Base-by-base conservation (phyloP, 23 tunicate species). In the Trididemnum nubilum region DNA sequence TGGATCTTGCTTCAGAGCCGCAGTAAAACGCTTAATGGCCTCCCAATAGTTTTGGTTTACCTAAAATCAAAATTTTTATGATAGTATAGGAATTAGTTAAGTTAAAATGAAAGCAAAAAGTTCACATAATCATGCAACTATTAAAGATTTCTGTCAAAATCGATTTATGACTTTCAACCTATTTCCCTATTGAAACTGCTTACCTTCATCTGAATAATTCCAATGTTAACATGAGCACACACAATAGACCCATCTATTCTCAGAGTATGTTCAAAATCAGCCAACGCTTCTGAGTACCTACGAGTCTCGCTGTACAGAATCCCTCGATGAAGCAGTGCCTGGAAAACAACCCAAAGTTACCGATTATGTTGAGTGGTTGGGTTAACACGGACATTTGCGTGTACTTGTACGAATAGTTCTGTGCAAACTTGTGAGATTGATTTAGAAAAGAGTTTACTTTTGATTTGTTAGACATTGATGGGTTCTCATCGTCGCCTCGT, bases 291-390 rank as follows among this genome's bases (percentile, higher is more conserved):
- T 39, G 72, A 76, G 36, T 83, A 88, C 26, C 72, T 94, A 32
- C 83, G 80, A 57, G 83, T 33, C 66, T 93, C 98, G 38, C 85
- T 80, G 67, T 93, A 93, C 37, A 93, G 64, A 54, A 93, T 93
- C 1, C 92, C 98, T 19, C 98, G 89, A 66, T 93, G 98, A 1
- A 93, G 86, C 31, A 93, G 36, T 4, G 98, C 92, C 98, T 93
- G 67, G 28, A 88, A 72, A n/a, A 52, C 69, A n/a, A n/a, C n/a
- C n/a, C n/a, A n/a, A n/a, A n/a, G n/a, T n/a, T n/a, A n/a, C 18
- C 57, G 57, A 18, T 12, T 12, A 49, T 49, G 18, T 49, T 49
- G 12, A 9, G 12, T 49, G 35, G n/a, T 19, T 64, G n/a, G 71
- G 71, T 26, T n/a, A 5, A n/a, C n/a, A n/a, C n/a, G n/a, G n/a